These are phyloP conservation scores for Laspeyria flexula DNA, from an alignment of 2,888 invertebrate species.

Conservation along the genomic window DNA sequence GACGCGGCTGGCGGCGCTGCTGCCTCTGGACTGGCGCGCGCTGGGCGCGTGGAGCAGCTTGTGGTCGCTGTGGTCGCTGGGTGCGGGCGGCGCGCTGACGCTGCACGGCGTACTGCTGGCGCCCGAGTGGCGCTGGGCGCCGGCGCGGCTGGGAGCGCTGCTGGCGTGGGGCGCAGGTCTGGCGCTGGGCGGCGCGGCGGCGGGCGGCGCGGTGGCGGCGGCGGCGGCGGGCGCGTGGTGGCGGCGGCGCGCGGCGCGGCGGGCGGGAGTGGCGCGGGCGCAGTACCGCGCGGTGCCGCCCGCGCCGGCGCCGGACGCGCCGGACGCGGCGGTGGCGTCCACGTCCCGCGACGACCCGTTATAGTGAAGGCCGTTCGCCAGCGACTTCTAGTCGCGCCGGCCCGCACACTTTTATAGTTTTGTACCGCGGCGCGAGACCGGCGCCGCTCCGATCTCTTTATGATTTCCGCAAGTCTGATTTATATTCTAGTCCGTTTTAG, in stretches of 20 bases:
- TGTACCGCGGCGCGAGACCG: no score
- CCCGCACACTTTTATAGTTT: constrained; percentile 42
- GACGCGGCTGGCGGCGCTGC: constrained; percentile 68
- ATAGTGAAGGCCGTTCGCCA: constrained; percentile 68
- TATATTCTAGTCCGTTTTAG: constrained; percentile 68
- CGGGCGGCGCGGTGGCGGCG: constrained; percentile 34
- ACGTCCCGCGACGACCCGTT: constrained; percentile 63
- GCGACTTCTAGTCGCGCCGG: constrained; percentile 50
- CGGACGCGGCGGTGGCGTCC: constrained; percentile 32
- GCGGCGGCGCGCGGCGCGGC: constrained; percentile 44
- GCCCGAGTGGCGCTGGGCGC: constrained; percentile 52
- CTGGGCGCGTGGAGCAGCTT: constrained; percentile 18
- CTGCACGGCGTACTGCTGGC: constrained; percentile 59
- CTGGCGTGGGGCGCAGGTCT: constrained; percentile 51
- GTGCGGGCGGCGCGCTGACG: constrained; percentile 57
- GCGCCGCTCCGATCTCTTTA: constrained; percentile 40
- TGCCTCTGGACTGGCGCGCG: constrained; percentile 72
- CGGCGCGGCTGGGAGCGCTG: constrained; percentile 54
- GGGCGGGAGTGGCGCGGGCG: constrained; percentile 50
- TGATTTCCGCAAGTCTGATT: constrained; percentile 66
- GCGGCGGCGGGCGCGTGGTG: constrained; percentile 35
- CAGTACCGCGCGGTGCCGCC: constrained; percentile 47
- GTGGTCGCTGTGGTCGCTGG: constrained; percentile 46
- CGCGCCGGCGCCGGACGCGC: constrained; percentile 11
- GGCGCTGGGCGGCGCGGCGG: constrained; percentile 37